Evolutionary conservation across 2,888 invertebrate species (phyloP).

Genomic region (Drosophila basisetae): DNA sequence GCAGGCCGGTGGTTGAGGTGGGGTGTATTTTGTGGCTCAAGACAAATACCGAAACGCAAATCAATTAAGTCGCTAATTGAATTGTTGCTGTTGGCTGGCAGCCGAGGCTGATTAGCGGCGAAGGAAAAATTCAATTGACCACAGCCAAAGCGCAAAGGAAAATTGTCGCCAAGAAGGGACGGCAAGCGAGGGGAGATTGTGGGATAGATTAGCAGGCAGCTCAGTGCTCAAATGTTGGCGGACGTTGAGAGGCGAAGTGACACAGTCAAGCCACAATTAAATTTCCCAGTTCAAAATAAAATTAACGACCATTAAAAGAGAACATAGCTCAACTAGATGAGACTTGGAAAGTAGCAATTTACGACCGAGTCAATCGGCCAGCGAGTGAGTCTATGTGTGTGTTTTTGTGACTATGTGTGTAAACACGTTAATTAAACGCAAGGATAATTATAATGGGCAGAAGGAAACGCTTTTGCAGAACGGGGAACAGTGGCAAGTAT

Average conservation of each 20-base stretch:
- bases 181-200: background rate
- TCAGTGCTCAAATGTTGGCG: background rate
- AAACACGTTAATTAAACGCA: conserved; percentile 73
- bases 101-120: conserved; percentile 57
- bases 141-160: conserved; percentile 49
- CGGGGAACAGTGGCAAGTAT: conserved; percentile 32
- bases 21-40: conserved; percentile 8
- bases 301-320: conserved; percentile 64
- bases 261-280: conserved; percentile 63
- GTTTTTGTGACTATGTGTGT: conserved; percentile 31
- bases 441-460: conserved; percentile 66
- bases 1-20: background rate
- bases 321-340: conserved; percentile 31
- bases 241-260: background rate
- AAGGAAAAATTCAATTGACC: conserved; percentile 62
- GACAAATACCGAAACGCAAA: conserved; percentile 60
- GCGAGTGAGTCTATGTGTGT: conserved; percentile 24
- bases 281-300: conserved; percentile 65
- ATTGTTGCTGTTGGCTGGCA: conserved; percentile 45
- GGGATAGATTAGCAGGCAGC: conserved; percentile 7
- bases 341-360: conserved; percentile 46
- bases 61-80: conserved; percentile 70
- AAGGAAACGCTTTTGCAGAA: conserved; percentile 37
- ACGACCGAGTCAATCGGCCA: conserved; percentile 64
- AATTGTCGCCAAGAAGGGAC: conserved; percentile 11